Conservation (phyloP, 1,140 invertebrate genomes). For the Pemphigus obesinymphae region DNA sequence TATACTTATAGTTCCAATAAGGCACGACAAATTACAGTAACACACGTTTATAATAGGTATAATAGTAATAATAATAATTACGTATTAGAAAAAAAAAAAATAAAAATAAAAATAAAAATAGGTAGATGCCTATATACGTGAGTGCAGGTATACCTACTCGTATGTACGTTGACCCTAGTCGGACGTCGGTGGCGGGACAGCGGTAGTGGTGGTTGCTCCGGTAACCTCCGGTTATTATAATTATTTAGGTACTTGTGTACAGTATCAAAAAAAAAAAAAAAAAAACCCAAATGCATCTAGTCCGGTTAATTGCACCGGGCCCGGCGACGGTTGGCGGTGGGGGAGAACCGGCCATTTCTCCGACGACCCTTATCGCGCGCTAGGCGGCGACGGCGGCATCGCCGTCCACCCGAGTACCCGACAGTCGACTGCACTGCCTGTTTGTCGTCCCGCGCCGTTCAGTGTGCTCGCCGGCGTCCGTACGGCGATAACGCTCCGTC, state of each 20-base stretch:
- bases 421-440: not conserved
- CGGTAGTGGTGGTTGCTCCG: not conserved
- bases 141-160: too few relatives aligned
- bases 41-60: not conserved
- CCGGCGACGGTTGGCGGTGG: not conserved
- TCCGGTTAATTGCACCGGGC: not conserved
- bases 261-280: not conserved
- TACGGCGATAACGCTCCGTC: not conserved
- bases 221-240: constrained; percentile 6
- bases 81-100: too few relatives aligned
- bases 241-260: not conserved
- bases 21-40: too few relatives aligned
- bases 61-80: constrained; percentile 5
- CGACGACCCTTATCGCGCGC: constrained; percentile 22
- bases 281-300: not conserved
- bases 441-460: not conserved
- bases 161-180: constrained; percentile 38
- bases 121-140: too few relatives aligned
- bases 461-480: constrained; percentile 34
- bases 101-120: too few relatives aligned
- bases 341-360: not conserved
- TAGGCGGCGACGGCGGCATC: not conserved
- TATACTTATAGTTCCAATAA: too few relatives aligned
- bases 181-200: not conserved
- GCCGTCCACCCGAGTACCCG: not conserved